Base-by-base conservation (phyloP, 2,888 invertebrate species). In the Augochlorella aurata region DNA sequence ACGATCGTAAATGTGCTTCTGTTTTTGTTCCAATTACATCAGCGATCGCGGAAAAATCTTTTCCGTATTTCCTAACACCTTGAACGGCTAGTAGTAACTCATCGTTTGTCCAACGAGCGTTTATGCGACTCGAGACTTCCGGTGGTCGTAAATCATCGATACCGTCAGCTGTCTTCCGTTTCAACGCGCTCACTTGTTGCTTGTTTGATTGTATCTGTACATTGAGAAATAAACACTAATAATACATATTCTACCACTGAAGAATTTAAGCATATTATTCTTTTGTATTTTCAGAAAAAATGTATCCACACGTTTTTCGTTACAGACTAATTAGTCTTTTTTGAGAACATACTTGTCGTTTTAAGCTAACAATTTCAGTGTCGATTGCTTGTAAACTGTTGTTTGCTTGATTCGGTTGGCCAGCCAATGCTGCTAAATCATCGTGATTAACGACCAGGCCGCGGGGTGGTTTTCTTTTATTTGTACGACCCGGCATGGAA, bases 361-460 rank as follows among this genome's bases (percentile, higher is more conserved):
- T 98, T 92, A 98, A 96, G 92, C 98, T 97, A 94, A 98, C 96
- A 94, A 99, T 97, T 95, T 98, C 98, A 93, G 98, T 96, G 94
- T 98, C 98, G 95, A 98, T 97, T 92, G 97, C 96, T 94, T 97
- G 97, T 92, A 99, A 96, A 94, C 98, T 96, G 92, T 94, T 92
- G 91, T 94, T 95, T 90, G 95, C 95, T 91, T 95, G 95, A 92
- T 95, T 95, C 80, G 96, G 96, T 90, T 96, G 96, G 86, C 96
- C 96, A 83, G 98, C 98, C 95, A 99, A 96, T 90, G 97, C 96
- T 89, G 98, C 97, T 94, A 99, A 96, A 95, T 99, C 99, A 94
- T 99, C 99, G 94, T 98, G 97, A 95, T 98, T 98, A 95, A 99
- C 97, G 95, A 98, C 98, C 97, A 99, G 98, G 94, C 99, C 99